These are phyloP conservation scores for Drosophila lacertosa DNA, from an alignment of 1,140 invertebrate species.

Conservation along the genomic window DNA sequence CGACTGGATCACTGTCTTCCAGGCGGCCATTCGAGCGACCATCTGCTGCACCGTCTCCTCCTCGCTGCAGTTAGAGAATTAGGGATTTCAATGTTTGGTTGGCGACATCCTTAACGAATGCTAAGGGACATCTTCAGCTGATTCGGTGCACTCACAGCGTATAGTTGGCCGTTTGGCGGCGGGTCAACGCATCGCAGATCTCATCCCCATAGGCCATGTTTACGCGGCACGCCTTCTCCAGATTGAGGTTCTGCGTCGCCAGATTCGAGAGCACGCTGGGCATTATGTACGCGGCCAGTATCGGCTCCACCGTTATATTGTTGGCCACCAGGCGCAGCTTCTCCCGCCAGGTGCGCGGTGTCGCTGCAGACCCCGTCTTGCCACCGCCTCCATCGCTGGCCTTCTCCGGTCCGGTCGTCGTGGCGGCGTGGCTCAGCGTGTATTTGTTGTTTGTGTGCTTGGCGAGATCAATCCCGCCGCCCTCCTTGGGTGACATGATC, in stretches of 20 bases:
- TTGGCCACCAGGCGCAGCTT: conserved; percentile 86
- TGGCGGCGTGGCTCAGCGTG: conserved; percentile 37
- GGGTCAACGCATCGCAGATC: conserved; percentile 89
- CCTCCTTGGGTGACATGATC: conserved; percentile 64
- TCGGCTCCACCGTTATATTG: conserved; percentile 91
- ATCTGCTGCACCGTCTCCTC: conserved; percentile 90
- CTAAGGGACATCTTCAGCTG: background rate
- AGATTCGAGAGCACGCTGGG: conserved; percentile 90
- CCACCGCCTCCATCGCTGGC: background rate
- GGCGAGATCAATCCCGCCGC: conserved; percentile 47
- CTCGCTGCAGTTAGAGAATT: conserved; percentile 81
- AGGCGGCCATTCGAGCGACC: conserved; percentile 90
- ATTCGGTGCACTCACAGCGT: conserved; percentile 84
- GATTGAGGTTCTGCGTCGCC: conserved; percentile 91
- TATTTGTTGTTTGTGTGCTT: conserved; percentile 60
- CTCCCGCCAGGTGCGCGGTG: conserved; percentile 83
- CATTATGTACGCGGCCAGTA: conserved; percentile 91
- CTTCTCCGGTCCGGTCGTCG: conserved; percentile 19
- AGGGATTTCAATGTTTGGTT: background rate
- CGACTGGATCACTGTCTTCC: conserved; percentile 92
- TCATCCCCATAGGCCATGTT: conserved; percentile 89
- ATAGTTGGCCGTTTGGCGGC: conserved; percentile 88
- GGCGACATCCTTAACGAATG: background rate
- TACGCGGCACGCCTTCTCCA: conserved; percentile 93
- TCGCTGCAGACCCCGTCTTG: conserved; percentile 2